Conservation (phyloP, 2,888 invertebrate species). For the Platypus cylindrus region DNA sequence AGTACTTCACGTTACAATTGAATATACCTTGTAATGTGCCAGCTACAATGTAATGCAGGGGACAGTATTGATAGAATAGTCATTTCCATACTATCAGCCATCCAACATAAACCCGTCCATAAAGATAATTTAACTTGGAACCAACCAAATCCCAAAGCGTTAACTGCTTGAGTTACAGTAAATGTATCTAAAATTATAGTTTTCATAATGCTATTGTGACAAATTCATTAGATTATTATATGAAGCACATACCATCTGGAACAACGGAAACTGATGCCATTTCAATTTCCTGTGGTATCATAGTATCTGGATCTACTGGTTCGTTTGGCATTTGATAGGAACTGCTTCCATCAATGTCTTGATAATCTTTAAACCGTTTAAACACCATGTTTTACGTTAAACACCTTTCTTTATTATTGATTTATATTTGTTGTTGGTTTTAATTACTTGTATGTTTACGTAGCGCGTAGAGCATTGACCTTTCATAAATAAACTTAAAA, state of each 20-base stretch:
- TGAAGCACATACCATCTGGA: conserved; percentile 51
- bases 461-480: conserved; percentile 9
- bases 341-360: conserved; percentile 43
- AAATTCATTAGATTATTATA: conserved; percentile 2
- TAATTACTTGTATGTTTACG: conserved; percentile 14
- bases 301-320: conserved; percentile 38
- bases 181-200: conserved; percentile 53
- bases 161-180: conserved; percentile 77
- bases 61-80: conserved; percentile 88
- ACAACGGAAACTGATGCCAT: conserved; percentile 70
- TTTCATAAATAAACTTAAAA: conserved; percentile 4
- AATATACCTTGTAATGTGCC: conserved; percentile 69
- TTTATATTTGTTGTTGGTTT: conserved; percentile 1
- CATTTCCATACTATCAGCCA: conserved; percentile 99
- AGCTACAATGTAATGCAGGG: conserved; percentile 87
- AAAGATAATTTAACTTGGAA: conserved; percentile 79
- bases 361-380: conserved; percentile 47
- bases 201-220: conserved; percentile 1
- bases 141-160: conserved; percentile 77
- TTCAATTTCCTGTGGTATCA: conserved; percentile 51
- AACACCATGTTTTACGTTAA: conserved; percentile 30
- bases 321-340: conserved; percentile 24
- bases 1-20: conserved; percentile 5
- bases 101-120: conserved; percentile 82
- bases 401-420: not conserved